Evolutionary conservation across 2,888 invertebrate species (phyloP).

Genomic region (Proisotoma minuta): DNA sequence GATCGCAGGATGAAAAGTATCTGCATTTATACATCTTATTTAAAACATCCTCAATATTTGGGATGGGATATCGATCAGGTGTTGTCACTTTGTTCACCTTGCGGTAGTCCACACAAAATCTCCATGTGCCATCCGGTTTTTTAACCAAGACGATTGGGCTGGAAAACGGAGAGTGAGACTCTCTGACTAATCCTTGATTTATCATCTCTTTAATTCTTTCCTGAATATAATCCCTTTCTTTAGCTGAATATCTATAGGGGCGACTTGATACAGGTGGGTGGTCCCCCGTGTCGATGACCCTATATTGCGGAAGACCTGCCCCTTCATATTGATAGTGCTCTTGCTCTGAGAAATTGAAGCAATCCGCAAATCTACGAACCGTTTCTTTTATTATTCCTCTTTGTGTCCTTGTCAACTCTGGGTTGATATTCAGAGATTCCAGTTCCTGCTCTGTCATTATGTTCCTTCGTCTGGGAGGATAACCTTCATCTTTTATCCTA

Average conservation of each 20-base stretch:
- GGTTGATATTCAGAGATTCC: neutral
- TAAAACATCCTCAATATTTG: constrained; percentile 50
- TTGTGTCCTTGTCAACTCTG: neutral
- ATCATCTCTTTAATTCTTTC: constrained; percentile 43
- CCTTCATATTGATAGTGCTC: neutral
- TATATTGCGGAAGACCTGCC: neutral
- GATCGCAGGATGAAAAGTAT: constrained; percentile 35
- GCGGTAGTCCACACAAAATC: constrained; percentile 48
- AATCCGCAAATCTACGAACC: no score
- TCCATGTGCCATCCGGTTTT: constrained; percentile 46
- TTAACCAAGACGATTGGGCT: constrained; percentile 50
- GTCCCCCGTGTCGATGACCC: neutral
- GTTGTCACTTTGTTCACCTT: constrained; percentile 47
- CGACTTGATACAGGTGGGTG: no score
- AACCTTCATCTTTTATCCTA: neutral
- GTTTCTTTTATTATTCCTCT: neutral
- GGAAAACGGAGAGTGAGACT: constrained; percentile 48
- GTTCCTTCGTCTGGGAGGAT: neutral
- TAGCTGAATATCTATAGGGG: neutral
- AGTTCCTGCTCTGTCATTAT: neutral
- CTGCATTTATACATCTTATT: constrained; percentile 47
- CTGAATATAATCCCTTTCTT: constrained; percentile 7
- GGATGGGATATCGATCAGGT: constrained; percentile 49
- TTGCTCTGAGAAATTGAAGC: no score
- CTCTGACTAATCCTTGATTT: constrained; percentile 43